These are phyloP conservation scores for Lordiphosa andalusiaca DNA, from an alignment of 2,888 invertebrate genomes.

Conservation along the genomic window DNA sequence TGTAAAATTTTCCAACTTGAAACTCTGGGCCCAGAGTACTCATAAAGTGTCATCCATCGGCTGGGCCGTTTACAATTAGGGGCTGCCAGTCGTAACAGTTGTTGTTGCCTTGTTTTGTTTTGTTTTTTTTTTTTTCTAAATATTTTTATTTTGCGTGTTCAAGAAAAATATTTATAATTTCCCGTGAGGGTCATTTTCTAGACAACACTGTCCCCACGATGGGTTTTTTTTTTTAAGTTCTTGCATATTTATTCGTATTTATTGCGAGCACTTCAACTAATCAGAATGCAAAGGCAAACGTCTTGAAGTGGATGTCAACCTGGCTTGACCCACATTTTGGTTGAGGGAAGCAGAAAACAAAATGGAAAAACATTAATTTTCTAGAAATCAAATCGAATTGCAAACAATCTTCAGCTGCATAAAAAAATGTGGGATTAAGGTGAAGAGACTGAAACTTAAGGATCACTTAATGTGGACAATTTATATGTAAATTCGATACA, in stretches of 20 bases:
- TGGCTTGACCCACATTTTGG: no score
- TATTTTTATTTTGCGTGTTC: constrained; percentile 28
- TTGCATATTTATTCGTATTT: constrained; percentile 46
- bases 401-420: no score
- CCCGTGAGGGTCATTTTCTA: constrained; percentile 62
- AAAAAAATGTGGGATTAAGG: no score
- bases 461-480: no score
- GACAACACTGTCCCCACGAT: constrained; percentile 40
- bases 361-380: no score
- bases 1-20: constrained; percentile 42
- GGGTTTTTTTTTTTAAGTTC: constrained; percentile 26
- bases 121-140: no score
- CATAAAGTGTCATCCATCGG: constrained; percentile 63
- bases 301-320: no score
- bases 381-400: no score
- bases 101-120: constrained; percentile 1
- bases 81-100: constrained; percentile 43
- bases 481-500: no score
- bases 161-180: constrained; percentile 60
- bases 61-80: constrained; percentile 63
- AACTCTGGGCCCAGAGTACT: constrained; percentile 40
- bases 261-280: constrained; percentile 37
- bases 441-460: no score
- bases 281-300: constrained; percentile 8
- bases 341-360: no score